Evolutionary conservation across 2,113 vertebrate genomes (phyloP).

Genomic region (Casuarius casuarius): DNA sequence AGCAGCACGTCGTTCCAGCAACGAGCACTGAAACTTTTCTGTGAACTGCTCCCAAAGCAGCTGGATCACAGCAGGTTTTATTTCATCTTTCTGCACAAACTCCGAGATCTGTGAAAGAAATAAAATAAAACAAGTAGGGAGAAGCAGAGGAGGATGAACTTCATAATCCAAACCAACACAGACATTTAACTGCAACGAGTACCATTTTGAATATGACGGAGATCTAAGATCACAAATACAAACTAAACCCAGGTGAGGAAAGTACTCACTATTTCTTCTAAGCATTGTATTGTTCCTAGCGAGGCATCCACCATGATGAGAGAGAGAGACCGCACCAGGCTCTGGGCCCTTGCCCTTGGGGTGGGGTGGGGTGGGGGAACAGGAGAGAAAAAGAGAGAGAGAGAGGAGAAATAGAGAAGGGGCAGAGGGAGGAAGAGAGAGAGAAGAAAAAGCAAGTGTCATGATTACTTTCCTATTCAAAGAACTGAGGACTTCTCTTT

Average conservation of each 20-base stretch:
- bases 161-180: background rate
- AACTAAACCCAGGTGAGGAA: background rate
- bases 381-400: background rate
- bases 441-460: background rate
- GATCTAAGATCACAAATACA: background rate
- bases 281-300: constrained; percentile 87
- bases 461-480: background rate
- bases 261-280: constrained; percentile 94
- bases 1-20: constrained; percentile 82
- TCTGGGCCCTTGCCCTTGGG: constrained; percentile 85
- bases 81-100: constrained; percentile 87
- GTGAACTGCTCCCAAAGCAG: constrained; percentile 92
- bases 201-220: background rate
- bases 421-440: background rate
- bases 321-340: constrained; percentile 87
- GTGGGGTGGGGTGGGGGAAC: background rate
- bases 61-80: constrained; percentile 88
- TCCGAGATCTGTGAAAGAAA: constrained; percentile 85
- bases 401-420: background rate
- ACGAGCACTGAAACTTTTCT: constrained; percentile 81
- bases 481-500: background rate
- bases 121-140: background rate
- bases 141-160: background rate
- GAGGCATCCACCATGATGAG: constrained; percentile 90
- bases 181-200: background rate